phyloP scores from a whole-genome alignment of 2,888 invertebrate species.

The Vesta saturnalis region DNA sequence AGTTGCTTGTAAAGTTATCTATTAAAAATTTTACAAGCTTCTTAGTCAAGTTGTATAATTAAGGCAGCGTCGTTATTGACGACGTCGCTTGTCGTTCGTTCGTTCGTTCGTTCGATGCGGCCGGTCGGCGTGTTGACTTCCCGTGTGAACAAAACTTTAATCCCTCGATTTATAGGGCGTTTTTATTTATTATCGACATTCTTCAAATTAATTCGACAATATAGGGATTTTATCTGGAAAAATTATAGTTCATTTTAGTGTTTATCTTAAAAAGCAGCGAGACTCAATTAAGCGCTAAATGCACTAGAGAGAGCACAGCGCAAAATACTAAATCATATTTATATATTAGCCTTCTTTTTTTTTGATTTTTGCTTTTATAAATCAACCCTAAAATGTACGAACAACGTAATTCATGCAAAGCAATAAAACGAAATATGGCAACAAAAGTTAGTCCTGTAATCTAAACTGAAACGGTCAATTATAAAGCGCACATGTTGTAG shows the following conservation, averaged over 20 bases:
- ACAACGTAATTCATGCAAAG: constrained; percentile 37
- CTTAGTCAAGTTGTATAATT: constrained; percentile 7
- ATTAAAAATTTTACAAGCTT: constrained; percentile 6
- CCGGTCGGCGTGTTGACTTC: not conserved
- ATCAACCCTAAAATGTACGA: constrained; percentile 42
- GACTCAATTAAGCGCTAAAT: constrained; percentile 30
- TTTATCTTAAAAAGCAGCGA: constrained; percentile 28
- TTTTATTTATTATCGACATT: constrained; percentile 10
- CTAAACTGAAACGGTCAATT: constrained; percentile 47
- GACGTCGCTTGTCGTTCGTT: not conserved
- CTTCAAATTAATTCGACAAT: constrained; percentile 14
- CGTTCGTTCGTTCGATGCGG: too few species aligned
- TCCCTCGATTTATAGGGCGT: constrained; percentile 2
- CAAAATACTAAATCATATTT: constrained; percentile 34
- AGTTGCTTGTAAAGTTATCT: constrained; percentile 3
- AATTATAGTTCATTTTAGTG: constrained; percentile 27
- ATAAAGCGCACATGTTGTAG: constrained; percentile 45
- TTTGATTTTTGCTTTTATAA: constrained; percentile 37
- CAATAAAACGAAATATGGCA: constrained; percentile 46
- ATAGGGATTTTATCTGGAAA: constrained; percentile 20
- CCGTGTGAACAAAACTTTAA: constrained; percentile 11
- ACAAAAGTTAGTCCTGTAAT: constrained; percentile 45
- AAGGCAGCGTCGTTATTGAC: not conserved
- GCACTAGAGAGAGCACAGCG: constrained; percentile 28
- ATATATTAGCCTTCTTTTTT: constrained; percentile 14